Evolutionary conservation across 1,140 invertebrate species (phyloP), one percentile per base, ranked within the genome.

Genomic region (Teleopsis dalmanni): DNA sequence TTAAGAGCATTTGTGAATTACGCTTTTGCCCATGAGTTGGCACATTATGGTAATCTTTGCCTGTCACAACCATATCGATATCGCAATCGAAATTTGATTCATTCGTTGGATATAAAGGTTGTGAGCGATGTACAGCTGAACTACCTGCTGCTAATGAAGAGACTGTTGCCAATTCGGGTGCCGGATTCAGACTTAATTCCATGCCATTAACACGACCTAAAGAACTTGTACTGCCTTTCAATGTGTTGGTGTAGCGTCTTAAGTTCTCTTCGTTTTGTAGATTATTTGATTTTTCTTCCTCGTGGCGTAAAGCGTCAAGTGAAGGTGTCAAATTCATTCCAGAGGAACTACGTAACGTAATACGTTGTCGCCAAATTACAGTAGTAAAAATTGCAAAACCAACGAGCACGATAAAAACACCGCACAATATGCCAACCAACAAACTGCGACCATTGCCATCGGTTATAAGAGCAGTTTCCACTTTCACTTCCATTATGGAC

Each of bases 251-350:
- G 56, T 77, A 75, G 76, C 81, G 71, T 29, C 88, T 77, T 19
- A 91, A 73, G 58, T 92, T 91, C 68, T 93, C 88, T 62, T 92
- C 88, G 67, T 91, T 91, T 63, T 91, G 88, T 34, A 91, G 72
- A 65, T 92, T 92, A 59, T 91, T 91, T 0, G 85, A 87, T 60
- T 91, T 90, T 57, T 91, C 87, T 65, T 89, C 85, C 56, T 87
- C 84, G 52, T 84, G 81, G 11, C 83, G 76, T 56, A 72, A 76
- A 57, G 75, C 79, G 54, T 72, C 78, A 55, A 75, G 74, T 57
- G 65, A 76, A 57, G 50, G 75, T 55, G 76, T 76, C 41, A 77
- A 58, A 57, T 77, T 76, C 31, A 76, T 70, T 16, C 74, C 69
- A 35, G 77, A 70, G 55, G 77, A 48, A 64, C 72, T 65, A 64